These are phyloP conservation scores for Musca vetustissima DNA, from an alignment of 1,140 invertebrate species.

Conservation along the genomic window DNA sequence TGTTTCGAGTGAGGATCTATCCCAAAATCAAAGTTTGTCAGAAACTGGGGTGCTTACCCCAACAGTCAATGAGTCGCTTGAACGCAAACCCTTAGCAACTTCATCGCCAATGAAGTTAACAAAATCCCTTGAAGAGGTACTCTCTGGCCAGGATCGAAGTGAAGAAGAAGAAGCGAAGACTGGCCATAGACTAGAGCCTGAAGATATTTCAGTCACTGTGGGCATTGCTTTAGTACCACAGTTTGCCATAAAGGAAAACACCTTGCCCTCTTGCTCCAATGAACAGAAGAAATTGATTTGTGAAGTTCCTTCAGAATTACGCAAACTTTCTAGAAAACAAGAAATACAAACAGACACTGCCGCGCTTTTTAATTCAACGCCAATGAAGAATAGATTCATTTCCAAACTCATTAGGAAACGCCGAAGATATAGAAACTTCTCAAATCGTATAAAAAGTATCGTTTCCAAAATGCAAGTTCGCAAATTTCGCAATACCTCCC, in stretches of 20 bases:
- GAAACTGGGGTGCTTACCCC: not conserved
- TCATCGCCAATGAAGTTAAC: not conserved
- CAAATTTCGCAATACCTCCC: not conserved
- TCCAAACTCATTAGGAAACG: not conserved
- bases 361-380: too few relatives aligned
- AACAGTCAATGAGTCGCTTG: not conserved
- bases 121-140: too few relatives aligned
- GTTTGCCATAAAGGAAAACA: not conserved
- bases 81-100: not conserved
- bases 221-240: slow-evolving; percentile 25
- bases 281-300: not conserved
- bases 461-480: slow-evolving; percentile 4
- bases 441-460: slow-evolving; percentile 29
- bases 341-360: not conserved
- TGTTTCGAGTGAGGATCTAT: not conserved
- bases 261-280: not conserved
- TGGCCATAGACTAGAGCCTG: not conserved
- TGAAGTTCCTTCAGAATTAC: slow-evolving; percentile 29
- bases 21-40: not conserved
- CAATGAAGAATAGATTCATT: not conserved
- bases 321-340: not conserved
- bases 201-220: not conserved
- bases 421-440: slow-evolving; percentile 31
- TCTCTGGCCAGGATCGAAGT: too few relatives aligned
- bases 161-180: too few relatives aligned